These are phyloP conservation scores for Dipodomys ordii DNA, from an alignment of 2,113 vertebrate species.

Conservation along the genomic window DNA sequence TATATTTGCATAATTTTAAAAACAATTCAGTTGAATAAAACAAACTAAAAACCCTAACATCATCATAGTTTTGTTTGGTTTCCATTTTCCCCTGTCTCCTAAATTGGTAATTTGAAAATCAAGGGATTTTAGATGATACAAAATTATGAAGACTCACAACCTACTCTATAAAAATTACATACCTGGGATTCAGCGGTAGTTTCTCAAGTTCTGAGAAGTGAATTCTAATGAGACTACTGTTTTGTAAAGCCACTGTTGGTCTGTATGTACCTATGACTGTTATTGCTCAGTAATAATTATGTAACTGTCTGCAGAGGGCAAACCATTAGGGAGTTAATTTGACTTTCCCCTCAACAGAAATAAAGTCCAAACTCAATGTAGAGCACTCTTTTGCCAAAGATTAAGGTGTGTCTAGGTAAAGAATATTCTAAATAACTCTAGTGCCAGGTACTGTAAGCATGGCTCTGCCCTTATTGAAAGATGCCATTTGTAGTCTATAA, in stretches of 20 bases:
- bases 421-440: constrained; percentile 67
- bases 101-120: not conserved
- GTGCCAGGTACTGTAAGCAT: constrained; percentile 5
- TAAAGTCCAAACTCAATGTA: constrained; percentile 67
- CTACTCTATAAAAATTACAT: not conserved
- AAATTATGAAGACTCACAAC: not conserved
- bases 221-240: not conserved
- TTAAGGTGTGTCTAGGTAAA: constrained; percentile 76
- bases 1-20: too few relatives aligned
- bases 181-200: not conserved
- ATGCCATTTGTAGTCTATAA: not conserved
- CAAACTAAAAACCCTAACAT: too few relatives aligned
- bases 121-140: not conserved
- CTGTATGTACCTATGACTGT: constrained; percentile 67
- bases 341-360: constrained; percentile 76
- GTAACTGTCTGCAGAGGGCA: constrained; percentile 60
- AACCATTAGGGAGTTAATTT: constrained; percentile 84
- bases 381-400: constrained; percentile 72
- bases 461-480: constrained; percentile 62
- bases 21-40: too few relatives aligned
- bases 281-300: constrained; percentile 76
- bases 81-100: not conserved
- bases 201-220: not conserved
- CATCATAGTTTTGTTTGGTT: not conserved
- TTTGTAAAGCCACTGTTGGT: constrained; percentile 55